phyloP scores from a whole-genome alignment of 2,113 vertebrate species.

The Trematomus loennbergii region DNA sequence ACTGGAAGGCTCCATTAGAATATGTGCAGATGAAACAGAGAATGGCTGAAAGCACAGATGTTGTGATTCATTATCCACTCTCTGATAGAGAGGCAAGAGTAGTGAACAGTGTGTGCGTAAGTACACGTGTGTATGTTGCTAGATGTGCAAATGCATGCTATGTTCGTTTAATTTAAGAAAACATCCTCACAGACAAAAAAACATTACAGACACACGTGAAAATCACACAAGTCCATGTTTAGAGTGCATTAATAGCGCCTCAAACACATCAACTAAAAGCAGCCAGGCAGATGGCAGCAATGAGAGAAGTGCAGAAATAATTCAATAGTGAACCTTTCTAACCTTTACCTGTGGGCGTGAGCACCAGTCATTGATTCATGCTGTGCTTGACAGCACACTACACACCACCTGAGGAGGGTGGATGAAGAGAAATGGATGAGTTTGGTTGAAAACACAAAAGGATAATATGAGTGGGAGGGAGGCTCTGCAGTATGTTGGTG shows the following conservation, averaged over 20 bases:
- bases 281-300: constrained; percentile 81
- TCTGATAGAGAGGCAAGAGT: constrained; percentile 60
- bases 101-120: constrained; percentile 42
- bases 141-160: constrained; percentile 21
- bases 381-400: constrained; percentile 80
- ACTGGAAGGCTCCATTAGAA: constrained; percentile 77
- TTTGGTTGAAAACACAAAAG: constrained; percentile 68
- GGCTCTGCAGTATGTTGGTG: constrained; percentile 41
- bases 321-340: constrained; percentile 84
- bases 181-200: constrained; percentile 44
- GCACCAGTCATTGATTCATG: constrained; percentile 81
- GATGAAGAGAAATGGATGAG: constrained; percentile 71
- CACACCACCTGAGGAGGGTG: constrained; percentile 75
- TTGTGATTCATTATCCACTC: constrained; percentile 74
- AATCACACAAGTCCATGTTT: constrained; percentile 52
- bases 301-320: constrained; percentile 84
- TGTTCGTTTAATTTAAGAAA: constrained; percentile 55
- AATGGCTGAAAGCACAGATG: constrained; percentile 71
- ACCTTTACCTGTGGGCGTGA: constrained; percentile 85
- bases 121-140: constrained; percentile 18
- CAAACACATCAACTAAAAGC: constrained; percentile 80
- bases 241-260: constrained; percentile 76
- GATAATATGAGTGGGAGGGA: constrained; percentile 68
- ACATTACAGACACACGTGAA: constrained; percentile 32
- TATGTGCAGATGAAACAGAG: constrained; percentile 80